Evolutionary conservation across 2,113 vertebrate genomes (phyloP), one percentile per base, ranked within the genome.

Genomic region (Odontesthes bonariensis): DNA sequence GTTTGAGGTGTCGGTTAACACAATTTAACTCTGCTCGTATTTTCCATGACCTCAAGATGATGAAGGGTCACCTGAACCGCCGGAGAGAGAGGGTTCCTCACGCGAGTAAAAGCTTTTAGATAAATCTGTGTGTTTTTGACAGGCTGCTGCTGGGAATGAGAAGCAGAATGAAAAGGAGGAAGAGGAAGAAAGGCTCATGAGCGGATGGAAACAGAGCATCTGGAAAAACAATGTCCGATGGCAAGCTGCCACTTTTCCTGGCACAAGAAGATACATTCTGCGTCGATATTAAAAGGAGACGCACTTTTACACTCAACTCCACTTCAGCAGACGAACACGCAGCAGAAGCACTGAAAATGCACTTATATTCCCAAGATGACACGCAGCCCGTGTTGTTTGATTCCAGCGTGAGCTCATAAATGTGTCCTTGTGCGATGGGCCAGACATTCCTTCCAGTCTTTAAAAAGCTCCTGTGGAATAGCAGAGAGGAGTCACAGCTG

Each of bases 401-500:
- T 64, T 84, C 69, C 77, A 69, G 61, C 40, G 72, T 44, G 19
- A 63, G 75, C 81, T 74, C 62, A 86, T 88, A 82, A 88, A 86
- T 85, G 66, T 58, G 77, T 61, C 58, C 61, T 32, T 69, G 85
- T 85, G 68, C 47, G 83, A 80, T 10, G 73, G 52, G 73, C 75
- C 77, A 10, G 78, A 33, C 78, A 73, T 89, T 87, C 88, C 85
- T 85, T 20, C 78, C 69, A 35, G 73, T 64, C 86, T 86, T 90
- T 86, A 90, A 90, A 88, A 86, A 88, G 86, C 84, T 85, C 68
- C 77, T 33, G 76, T 66, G 79, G 66, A 81, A 85, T 64, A 84
- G 62, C 71, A 61, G 65, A 35, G 79, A 75, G 74, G 86, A 88
- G 77, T 81, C 84, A 74, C 86, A 79, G 88, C 86, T 86, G 84